phyloP scores from a whole-genome alignment of 2,888 invertebrate species.

The Calephelis perditalis region DNA sequence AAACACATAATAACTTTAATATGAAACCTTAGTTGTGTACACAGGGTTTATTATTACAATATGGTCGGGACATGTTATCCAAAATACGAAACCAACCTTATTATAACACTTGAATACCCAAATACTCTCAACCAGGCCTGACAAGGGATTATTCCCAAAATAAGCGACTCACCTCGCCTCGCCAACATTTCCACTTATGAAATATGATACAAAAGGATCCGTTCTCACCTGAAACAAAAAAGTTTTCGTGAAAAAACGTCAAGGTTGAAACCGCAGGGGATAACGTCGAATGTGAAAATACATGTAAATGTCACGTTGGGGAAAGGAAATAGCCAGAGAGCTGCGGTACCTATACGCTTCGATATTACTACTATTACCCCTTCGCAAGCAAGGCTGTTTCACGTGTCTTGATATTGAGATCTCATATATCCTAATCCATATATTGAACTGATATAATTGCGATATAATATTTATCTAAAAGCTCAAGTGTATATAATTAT shows the following conservation, averaged over 20 bases:
- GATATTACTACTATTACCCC: too few species aligned
- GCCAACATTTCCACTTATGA: slow-evolving; percentile 30
- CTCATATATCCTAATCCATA: too few species aligned
- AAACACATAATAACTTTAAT: too few species aligned
- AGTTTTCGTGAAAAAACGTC: slow-evolving; percentile 44
- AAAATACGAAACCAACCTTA: neutral
- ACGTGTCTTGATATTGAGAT: too few species aligned
- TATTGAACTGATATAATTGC: too few species aligned
- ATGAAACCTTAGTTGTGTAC: too few species aligned
- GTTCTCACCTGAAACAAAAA: slow-evolving; percentile 61
- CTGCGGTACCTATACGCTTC: neutral
- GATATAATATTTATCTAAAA: too few species aligned
- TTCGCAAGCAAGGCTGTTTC: too few species aligned
- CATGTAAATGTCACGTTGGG: slow-evolving; percentile 41
- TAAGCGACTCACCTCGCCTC: slow-evolving; percentile 15
- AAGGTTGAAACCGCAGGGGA: slow-evolving; percentile 41
- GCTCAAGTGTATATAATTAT: too few species aligned
- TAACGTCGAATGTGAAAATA: slow-evolving; percentile 32
- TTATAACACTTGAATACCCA: slow-evolving; percentile 3
- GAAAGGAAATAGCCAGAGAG: slow-evolving; percentile 39
- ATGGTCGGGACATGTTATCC: neutral
- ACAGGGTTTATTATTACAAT: neutral
- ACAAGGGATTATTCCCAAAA: slow-evolving; percentile 16
- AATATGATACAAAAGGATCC: slow-evolving; percentile 39
- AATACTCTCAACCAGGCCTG: slow-evolving; percentile 15